Evolutionary conservation across 2,113 vertebrate genomes (phyloP).

Genomic region (Colossoma macropomum): DNA sequence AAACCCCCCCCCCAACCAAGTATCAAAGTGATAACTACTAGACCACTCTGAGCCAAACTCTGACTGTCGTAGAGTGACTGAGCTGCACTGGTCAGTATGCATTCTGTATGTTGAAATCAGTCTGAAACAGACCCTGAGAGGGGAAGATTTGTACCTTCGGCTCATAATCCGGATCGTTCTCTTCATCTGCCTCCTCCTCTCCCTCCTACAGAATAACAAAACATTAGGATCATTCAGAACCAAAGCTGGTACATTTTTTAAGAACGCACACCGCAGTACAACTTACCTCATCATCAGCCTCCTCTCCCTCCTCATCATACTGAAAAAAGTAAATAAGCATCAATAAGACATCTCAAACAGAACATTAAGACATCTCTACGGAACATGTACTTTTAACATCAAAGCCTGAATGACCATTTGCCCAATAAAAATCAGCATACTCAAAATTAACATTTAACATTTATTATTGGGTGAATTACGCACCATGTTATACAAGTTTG

Average conservation of each 20-base stretch:
- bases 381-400: no score
- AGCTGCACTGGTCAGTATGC: constrained; percentile 64
- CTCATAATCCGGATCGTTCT: constrained; percentile 97
- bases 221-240: not conserved
- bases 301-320: constrained; percentile 99
- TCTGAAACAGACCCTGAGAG: not conserved
- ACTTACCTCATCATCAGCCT: constrained; percentile 96
- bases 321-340: constrained; percentile 62
- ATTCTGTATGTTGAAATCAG: constrained; percentile 71
- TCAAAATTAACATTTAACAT: no score
- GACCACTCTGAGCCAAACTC: not conserved
- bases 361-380: no score
- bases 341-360: no score
- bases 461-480: no score
- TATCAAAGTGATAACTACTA: not conserved
- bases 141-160: constrained; percentile 82
- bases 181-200: constrained; percentile 98
- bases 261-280: not conserved
- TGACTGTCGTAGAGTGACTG: constrained; percentile 17
- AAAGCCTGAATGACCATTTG: no score
- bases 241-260: not conserved
- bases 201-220: constrained; percentile 82
- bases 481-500: no score
- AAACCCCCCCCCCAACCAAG: no score
- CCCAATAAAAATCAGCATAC: no score